Base-by-base conservation (phyloP, 2,797 vertebrate genomes). In the Molossus alvarezi region DNA sequence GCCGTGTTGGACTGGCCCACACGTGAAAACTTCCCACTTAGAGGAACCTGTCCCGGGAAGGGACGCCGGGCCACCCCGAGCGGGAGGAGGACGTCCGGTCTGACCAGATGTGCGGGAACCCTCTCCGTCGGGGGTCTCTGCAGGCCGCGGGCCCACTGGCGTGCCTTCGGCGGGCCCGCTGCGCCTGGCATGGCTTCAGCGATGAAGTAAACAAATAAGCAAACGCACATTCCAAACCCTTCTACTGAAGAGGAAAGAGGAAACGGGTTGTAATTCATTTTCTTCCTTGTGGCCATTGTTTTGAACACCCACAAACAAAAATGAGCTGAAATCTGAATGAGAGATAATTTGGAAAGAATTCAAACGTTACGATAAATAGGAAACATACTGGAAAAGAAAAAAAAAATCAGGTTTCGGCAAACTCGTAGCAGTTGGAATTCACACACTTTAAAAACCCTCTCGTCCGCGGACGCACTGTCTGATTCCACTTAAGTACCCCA, bases 261-360 rank as follows among this genome's bases (percentile, higher is more conserved):
- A 85, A 90, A 65, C 3, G 4, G 23, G 58, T 76, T 23, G 15
- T 18, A 48, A 21, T 84, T 91, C 65, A 73, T 95, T 96, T 95
- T 89, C 81, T 57, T 69, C 84, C 81, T 57, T n/a, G 67, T 37
- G 25, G 9, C 80, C 58, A 33, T 87, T 53, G 84, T 93, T 95
- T 60, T 62, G 37, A 95, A 94, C 33, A 51, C 62, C 73, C 60
- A 8, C 85, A 92, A 76, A 92, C 73, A 95, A 94, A 82, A 92
- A 76, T 71, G 73, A 95, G 60, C 76, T 55, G 80, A 84, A 90
- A 71, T 83, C 60, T 48, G 60, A 93, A 88, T 12, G 87, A 72
- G 84, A 92, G 91, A 87, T 89, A 67, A 83, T 85, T 90, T 91
- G 94, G 96, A 92, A 80, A 67, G 75, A 82, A 33, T 75, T 96